These are phyloP conservation scores for Melanostigma gelatinosum DNA, from an alignment of 2,113 vertebrate genomes.

Conservation along the genomic window DNA sequence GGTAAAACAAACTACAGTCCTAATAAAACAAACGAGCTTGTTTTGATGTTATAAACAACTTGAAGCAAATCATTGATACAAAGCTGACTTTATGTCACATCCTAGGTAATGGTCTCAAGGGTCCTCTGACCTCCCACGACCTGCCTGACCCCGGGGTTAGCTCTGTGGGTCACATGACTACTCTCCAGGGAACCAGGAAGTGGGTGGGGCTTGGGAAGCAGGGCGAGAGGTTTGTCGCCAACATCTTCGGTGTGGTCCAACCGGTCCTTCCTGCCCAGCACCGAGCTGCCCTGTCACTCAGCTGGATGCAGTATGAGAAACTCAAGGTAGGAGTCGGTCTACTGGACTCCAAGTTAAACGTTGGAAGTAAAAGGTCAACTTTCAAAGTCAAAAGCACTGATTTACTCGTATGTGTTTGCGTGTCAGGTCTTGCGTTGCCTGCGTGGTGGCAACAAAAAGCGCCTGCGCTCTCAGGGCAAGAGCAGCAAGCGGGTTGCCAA, in stretches of 20 bases:
- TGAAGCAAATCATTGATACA: background rate
- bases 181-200: slow-evolving; percentile 72
- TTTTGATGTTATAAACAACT: background rate
- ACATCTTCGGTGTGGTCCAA: slow-evolving; percentile 84
- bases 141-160: slow-evolving; percentile 80
- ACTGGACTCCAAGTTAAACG: background rate
- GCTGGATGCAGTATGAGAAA: slow-evolving; percentile 92
- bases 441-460: slow-evolving; percentile 86
- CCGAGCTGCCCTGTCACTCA: slow-evolving; percentile 82
- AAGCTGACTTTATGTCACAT: background rate
- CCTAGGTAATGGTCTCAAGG: slow-evolving; percentile 70
- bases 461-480: slow-evolving; percentile 89
- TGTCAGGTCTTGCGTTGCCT: slow-evolving; percentile 87
- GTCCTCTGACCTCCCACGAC: slow-evolving; percentile 81
- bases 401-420: background rate
- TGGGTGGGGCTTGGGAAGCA: slow-evolving; percentile 85
- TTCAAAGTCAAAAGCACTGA: background rate
- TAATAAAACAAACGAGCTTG: background rate
- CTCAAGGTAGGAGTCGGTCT: slow-evolving; percentile 86
- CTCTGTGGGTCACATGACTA: slow-evolving; percentile 87
- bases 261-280: slow-evolving; percentile 83
- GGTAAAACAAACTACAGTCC: slow-evolving; percentile 47
- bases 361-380: background rate
- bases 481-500: slow-evolving; percentile 92
- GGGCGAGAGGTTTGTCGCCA: slow-evolving; percentile 91